Percentiles rank a stretch among this genome's conserved stretches.
Evolutionary conservation across 2,888 invertebrate genomes (phyloP).

Genomic region (Halictus ligatus): DNA sequence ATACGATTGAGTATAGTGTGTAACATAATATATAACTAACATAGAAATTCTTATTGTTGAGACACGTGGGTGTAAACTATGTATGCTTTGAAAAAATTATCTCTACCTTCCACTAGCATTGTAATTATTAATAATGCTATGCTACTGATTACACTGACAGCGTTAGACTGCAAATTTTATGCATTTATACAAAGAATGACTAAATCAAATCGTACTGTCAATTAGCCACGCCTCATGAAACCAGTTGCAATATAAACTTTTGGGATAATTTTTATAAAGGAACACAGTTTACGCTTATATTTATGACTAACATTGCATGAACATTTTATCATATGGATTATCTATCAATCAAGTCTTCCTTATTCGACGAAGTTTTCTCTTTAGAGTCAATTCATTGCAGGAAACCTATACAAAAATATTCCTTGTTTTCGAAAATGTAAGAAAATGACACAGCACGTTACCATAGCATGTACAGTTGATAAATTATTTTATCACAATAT

Average conservation of each 20-base stretch:
- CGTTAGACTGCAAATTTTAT: not conserved
- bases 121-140: not conserved
- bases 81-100: not conserved
- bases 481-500: constrained; percentile 64
- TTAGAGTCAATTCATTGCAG: constrained; percentile 3
- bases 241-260: not conserved
- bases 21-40: not conserved
- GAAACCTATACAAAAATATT: constrained; percentile 32
- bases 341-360: not conserved
- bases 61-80: not conserved
- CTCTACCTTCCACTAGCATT: not conserved
- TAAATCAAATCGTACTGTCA: not conserved
- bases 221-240: not conserved
- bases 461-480: constrained; percentile 57
- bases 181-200: not conserved
- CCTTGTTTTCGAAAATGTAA: constrained; percentile 37
- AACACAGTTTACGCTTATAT: not conserved
- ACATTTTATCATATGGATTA: not conserved
- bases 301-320: not conserved
- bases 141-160: not conserved
- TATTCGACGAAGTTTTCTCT: not conserved
- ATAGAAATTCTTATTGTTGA: not conserved
- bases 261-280: not conserved
- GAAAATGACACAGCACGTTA: constrained; percentile 41
- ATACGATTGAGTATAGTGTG: not conserved